These are phyloP conservation scores for Sminthurides aquaticus DNA, from an alignment of 2,888 invertebrate genomes.

Conservation along the genomic window DNA sequence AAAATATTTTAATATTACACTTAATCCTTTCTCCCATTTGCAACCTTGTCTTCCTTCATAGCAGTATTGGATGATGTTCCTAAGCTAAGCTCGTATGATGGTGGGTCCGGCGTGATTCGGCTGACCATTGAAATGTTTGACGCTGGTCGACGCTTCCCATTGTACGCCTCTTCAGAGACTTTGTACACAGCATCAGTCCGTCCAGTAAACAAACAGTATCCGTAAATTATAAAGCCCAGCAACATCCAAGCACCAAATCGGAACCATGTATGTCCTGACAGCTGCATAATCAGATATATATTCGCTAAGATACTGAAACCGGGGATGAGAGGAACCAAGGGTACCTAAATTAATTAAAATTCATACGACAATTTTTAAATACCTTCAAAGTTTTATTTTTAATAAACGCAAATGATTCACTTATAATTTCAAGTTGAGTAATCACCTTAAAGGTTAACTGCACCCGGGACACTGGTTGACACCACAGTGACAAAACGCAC, in stretches of 20 bases:
- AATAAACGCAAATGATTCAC: no score
- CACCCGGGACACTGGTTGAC: conserved; percentile 34
- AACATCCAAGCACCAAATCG: conserved; percentile 51
- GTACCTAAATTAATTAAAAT: no score
- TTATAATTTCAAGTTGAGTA: no score
- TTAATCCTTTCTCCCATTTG: not conserved
- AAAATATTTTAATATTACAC: not conserved
- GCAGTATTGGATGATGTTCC: no score
- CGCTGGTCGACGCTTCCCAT: not conserved
- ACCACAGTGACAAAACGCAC: conserved; percentile 26
- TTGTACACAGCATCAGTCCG: conserved; percentile 32
- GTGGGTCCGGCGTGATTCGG: not conserved
- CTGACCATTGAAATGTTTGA: not conserved
- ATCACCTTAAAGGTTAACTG: conserved; percentile 42
- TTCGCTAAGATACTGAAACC: conserved; percentile 49
- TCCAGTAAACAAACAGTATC: conserved; percentile 32
- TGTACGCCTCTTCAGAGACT: conserved; percentile 5
- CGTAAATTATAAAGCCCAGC: conserved; percentile 37
- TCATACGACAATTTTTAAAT: no score
- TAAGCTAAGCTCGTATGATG: not conserved
- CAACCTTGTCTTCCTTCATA: no score
- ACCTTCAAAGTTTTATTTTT: no score
- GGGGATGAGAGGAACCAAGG: conserved; percentile 50
- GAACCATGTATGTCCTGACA: conserved; percentile 49
- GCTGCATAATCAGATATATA: conserved; percentile 50